Conservation (phyloP, 2,888 invertebrate genomes). For the Hirudinaria manillensis region DNA sequence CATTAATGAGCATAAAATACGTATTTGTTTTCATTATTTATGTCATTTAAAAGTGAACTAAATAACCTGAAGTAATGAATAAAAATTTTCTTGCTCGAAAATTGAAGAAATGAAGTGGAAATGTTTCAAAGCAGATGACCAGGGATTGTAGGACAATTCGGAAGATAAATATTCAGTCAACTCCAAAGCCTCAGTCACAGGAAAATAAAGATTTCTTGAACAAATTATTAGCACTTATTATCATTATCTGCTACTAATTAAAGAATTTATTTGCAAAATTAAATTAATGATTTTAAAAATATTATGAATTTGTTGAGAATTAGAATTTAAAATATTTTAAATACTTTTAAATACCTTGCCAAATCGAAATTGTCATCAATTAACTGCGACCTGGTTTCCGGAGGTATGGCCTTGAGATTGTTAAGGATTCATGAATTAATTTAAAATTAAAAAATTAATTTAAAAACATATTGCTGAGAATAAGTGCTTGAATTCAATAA, state of each 20-base stretch:
- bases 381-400: constrained; percentile 20
- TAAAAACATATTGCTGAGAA: too few relatives aligned
- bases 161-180: constrained; percentile 18
- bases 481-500: too few relatives aligned
- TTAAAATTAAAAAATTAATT: too few relatives aligned
- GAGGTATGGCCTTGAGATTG: constrained; percentile 16
- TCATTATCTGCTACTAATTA: too few relatives aligned
- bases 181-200: constrained; percentile 26
- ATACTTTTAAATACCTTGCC: constrained; percentile 13
- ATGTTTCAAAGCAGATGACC: constrained; percentile 25
- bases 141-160: constrained; percentile 27
- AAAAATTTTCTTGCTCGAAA: constrained; percentile 13
- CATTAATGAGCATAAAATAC: too few relatives aligned
- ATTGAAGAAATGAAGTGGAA: constrained; percentile 10
- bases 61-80: neutral
- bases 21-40: too few relatives aligned
- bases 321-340: too few relatives aligned
- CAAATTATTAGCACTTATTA: neutral
- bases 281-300: neutral
- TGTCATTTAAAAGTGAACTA: neutral
- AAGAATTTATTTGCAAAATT: neutral
- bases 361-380: constrained; percentile 27
- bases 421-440: neutral
- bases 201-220: constrained; percentile 28
- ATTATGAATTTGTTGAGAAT: neutral